Conservation (phyloP, 2,797 vertebrate genomes). For the Enteromius thamalakanensis region DNA sequence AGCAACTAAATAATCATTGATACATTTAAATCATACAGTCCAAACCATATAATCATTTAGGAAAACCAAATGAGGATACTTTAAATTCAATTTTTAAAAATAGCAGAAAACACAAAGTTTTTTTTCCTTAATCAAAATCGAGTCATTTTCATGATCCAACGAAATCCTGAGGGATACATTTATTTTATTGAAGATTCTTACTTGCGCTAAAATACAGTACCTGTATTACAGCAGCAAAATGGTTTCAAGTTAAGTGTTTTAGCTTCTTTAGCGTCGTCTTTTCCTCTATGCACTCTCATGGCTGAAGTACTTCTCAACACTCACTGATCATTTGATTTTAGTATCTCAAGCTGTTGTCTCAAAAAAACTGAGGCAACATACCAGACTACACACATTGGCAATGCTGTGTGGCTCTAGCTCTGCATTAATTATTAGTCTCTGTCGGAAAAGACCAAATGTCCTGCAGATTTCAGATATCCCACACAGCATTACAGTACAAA, state of each 20-base stretch:
- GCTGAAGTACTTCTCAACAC: background rate
- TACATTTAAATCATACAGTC: background rate
- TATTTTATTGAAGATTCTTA: conserved; percentile 1
- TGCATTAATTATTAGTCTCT: conserved; percentile 31
- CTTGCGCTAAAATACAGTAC: background rate
- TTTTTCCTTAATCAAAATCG: background rate
- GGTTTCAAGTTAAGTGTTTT: background rate
- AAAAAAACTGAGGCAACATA: conserved; percentile 21
- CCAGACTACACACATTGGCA: conserved; percentile 29
- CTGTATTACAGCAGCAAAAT: background rate
- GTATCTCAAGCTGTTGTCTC: background rate
- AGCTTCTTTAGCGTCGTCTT: background rate
- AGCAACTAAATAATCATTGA: background rate
- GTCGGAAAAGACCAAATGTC: conserved; percentile 30
- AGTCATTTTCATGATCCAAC: background rate
- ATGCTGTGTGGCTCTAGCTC: conserved; percentile 26
- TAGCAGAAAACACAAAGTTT: background rate
- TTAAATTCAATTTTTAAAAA: background rate
- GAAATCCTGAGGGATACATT: background rate
- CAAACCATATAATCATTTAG: background rate
- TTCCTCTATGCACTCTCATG: background rate
- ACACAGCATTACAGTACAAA: background rate
- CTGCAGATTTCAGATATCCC: conserved; percentile 1
- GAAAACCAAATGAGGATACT: background rate
- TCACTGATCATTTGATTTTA: conserved; percentile 19